Base-by-base conservation (phyloP, 2,888 invertebrate species). In the Acholoe squamosa region DNA sequence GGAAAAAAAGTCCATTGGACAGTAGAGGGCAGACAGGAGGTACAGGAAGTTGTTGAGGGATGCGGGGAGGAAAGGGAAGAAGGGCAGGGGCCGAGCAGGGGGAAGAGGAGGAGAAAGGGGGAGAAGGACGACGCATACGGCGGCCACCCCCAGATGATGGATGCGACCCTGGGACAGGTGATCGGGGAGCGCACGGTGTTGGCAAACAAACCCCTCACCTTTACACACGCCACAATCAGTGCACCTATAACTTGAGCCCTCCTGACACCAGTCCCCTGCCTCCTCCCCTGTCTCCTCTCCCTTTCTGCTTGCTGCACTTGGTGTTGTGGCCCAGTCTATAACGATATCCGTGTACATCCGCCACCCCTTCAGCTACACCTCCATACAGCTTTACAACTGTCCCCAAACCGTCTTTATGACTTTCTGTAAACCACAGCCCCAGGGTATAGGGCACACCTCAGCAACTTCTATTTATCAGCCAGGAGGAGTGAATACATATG, bases 191-290 rank as follows among this genome's bases (percentile, higher is more conserved):
- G 43, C 1, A 16, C 33, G 22, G 80, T 80, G 80, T 80, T 80
- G 80, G 80, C 80, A 80, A 80, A 80, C 80, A 80, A 43, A 80
- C 33, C 80, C 80, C 80, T 43, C 43, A 80, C 80, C 80, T n/a
- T 0, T 80, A 80, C 80, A 80, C 43, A 33, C 34, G 22, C 19
- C 80, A 33, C 80, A 80, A 80, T 80, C 80, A 80, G 80, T 80
- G 80, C 80, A 16, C 80, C 33, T 7, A 80, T 80, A 43, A 43
- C 16, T 43, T 34, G 43, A 34, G 43, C 34, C 43, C 80, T n/a
- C 22, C 12, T 33, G 43, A 80, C 33, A 33, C 22, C 33, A 25
- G 22, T 54, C n/a, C 34, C 1, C 80, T 0, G 16, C 19, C 67
- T 89, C 89, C 34, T 77, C 28, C 77, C 19, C 31, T 77, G 3